These are phyloP conservation scores for Mola mola DNA, from an alignment of 2,113 vertebrate species.

Conservation along the genomic window DNA sequence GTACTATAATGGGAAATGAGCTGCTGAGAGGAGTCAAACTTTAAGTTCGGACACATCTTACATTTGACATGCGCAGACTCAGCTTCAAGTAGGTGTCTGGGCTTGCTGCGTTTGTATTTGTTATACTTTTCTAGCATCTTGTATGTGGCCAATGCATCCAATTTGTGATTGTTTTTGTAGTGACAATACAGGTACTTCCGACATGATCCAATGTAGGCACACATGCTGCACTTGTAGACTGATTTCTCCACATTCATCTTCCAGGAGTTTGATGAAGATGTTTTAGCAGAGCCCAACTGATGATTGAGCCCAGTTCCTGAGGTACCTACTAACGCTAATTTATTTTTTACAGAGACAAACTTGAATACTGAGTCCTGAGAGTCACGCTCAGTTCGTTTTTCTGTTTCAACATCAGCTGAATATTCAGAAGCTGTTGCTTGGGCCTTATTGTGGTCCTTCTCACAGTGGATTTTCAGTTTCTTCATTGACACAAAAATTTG, in stretches of 20 bases:
- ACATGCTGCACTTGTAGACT: slow-evolving; percentile 49
- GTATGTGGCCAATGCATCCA: slow-evolving; percentile 3
- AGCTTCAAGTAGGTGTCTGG: slow-evolving; percentile 53
- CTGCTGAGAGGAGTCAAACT: slow-evolving; percentile 81
- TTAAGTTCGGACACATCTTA: slow-evolving; percentile 85
- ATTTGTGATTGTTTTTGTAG: slow-evolving; percentile 54
- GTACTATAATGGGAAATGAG: slow-evolving; percentile 88
- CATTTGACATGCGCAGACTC: slow-evolving; percentile 80
- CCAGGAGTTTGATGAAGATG: not conserved
- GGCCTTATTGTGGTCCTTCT: slow-evolving; percentile 80
- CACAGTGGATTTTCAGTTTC: slow-evolving; percentile 85
- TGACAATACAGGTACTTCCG: slow-evolving; percentile 50
- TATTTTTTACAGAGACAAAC: slow-evolving; percentile 83
- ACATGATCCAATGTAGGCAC: slow-evolving; percentile 18
- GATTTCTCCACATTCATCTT: accelerated
- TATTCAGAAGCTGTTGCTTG: slow-evolving; percentile 74
- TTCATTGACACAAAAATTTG: slow-evolving; percentile 83
- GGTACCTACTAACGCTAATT: slow-evolving; percentile 46
- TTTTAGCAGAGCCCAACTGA: not conserved
- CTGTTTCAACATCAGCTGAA: slow-evolving; percentile 61
- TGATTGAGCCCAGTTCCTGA: too few species aligned
- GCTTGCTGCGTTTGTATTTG: slow-evolving; percentile 22
- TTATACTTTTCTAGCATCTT: slow-evolving; percentile 51
- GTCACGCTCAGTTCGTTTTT: slow-evolving; percentile 65
- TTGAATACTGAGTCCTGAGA: slow-evolving; percentile 58